phyloP scores from a whole-genome alignment of 2,113 vertebrate species.

The Ivindomyrus marchei region DNA sequence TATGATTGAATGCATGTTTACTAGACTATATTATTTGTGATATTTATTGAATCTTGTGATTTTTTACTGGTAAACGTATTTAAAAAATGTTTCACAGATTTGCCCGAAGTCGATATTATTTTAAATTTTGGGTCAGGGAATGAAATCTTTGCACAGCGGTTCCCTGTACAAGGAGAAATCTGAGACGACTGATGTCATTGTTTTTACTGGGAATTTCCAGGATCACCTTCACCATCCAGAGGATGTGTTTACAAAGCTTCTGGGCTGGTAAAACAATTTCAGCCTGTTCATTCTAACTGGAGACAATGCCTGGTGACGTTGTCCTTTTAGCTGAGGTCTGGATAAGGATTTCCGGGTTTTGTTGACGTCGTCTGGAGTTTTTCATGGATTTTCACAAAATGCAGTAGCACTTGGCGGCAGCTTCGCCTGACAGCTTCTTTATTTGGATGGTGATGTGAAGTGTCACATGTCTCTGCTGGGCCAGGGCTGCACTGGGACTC shows the following conservation, averaged over 20 bases:
- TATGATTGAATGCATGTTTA: not conserved
- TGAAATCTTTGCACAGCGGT: not conserved
- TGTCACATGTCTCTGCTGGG: not conserved
- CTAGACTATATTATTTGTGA: not conserved
- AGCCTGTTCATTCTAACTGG: not conserved
- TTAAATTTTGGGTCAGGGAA: not conserved
- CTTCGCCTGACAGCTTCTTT: not conserved
- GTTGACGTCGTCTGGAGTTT: not conserved
- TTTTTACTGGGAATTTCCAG: not conserved
- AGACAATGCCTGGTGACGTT: not conserved
- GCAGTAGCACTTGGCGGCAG: not conserved
- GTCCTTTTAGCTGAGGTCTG: not conserved
- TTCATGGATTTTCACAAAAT: not conserved
- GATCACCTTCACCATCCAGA: not conserved
- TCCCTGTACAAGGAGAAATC: not conserved
- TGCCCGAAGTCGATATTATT: not conserved
- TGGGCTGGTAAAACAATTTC: not conserved
- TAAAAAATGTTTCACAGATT: not conserved
- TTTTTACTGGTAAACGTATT: not conserved
- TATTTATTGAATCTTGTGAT: not conserved
- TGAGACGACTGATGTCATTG: not conserved
- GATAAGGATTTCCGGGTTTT: not conserved
- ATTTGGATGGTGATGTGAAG: not conserved
- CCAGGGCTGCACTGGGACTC: not conserved
- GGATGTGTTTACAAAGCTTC: not conserved